A percentile compares a stretch with the other conserved stretches of the same genome.
Evolutionary conservation across 2,113 vertebrate species (phyloP).

Genomic region (Brachypodius melanocephalos): DNA sequence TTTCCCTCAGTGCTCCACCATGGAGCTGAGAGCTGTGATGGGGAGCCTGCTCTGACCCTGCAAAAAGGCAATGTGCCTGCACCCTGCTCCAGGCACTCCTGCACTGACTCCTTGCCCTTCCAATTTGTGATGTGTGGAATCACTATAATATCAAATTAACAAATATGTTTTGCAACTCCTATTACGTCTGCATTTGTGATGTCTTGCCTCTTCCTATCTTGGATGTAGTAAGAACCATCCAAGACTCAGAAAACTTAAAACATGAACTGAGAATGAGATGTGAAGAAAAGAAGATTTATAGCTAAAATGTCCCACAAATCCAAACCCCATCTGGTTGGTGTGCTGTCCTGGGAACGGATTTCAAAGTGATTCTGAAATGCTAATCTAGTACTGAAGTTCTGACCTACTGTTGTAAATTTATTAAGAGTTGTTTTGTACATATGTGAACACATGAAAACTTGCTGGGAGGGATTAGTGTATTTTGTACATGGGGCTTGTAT

Average conservation of each 20-base stretch:
- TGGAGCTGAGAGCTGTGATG: background rate
- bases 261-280: background rate
- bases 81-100: background rate
- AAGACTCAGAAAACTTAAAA: background rate
- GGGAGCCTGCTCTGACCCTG: background rate
- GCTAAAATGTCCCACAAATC: background rate
- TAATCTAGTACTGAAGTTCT: background rate
- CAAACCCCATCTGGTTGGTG: background rate
- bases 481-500: background rate
- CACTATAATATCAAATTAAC: background rate
- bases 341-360: background rate
- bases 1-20: background rate
- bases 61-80: too few relatives aligned
- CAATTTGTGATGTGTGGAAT: background rate
- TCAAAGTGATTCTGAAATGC: conserved; percentile 38
- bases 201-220: background rate
- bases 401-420: background rate
- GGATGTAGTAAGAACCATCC: background rate
- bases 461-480: background rate
- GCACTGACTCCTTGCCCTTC: background rate
- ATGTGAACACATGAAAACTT: background rate
- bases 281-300: conserved; percentile 4
- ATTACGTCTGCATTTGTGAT: background rate
- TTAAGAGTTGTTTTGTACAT: background rate
- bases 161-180: background rate